Evolutionary conservation across 2,797 vertebrate species (phyloP), one percentile per base, ranked within the genome.

Genomic region (Pteropus rufus): DNA sequence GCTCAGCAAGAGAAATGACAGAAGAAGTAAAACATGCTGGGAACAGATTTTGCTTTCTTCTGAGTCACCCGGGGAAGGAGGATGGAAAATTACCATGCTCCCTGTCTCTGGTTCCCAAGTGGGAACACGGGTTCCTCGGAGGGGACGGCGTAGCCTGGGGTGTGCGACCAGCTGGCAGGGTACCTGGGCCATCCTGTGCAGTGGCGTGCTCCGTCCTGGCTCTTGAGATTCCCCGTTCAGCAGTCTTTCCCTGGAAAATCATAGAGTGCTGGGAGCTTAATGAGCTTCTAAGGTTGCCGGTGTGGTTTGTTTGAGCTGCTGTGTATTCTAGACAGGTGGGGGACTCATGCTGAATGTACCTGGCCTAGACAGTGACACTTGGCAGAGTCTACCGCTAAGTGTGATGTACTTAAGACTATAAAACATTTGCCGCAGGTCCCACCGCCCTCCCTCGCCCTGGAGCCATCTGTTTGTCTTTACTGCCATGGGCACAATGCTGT

Each of bases 21-120:
- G 54, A 7, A 64, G 52, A 9, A 39, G 44, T 12, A 7, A 56
- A 49, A 69, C 76, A 65, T 31, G 54, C 79, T 12, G 72, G 54
- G 89, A 60, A 31, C 39, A 72, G 49, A 34, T 39, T 77, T 58
- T 34, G 65, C 75, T 62, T 83, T 73, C 85, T 80, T 83, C 36
- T 73, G 89, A 95, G 79, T 89, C 93, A 94, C 70, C 31, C 24
- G 14, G 70, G 60, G 86, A 93, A 75, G 56, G 87, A 52, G 73
- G 64, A 29, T 89, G 91, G 89, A 85, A 87, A 96, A 65, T 76
- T 44, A 81, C 83, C 36, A 26, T 34, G 36, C 46, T 10, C 60
- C 34, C 24, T 9, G 52, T 34, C 58, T 24, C 41, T 41, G 21
- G 4, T 70, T 58, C 65, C 62, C 76, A 67, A 54, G 64, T 1